Base-by-base conservation (phyloP, 2,797 vertebrate species). In the Apodemus agrarius region DNA sequence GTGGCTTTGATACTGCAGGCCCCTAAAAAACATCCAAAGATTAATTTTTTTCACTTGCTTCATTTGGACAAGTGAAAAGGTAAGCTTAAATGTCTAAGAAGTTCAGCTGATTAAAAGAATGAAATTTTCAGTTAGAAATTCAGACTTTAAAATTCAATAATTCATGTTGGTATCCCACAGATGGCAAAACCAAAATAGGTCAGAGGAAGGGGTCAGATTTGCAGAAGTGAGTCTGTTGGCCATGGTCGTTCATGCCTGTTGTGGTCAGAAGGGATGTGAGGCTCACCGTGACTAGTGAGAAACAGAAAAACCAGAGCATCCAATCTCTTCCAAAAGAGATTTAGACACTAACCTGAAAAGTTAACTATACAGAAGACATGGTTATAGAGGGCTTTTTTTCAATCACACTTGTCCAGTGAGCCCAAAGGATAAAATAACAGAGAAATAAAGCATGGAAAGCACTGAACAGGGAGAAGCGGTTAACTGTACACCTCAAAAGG, bases 31-130 rank as follows among this genome's bases (percentile, higher is more conserved):
- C 90, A 46, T 37, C 82, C 75, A 86, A 95, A 94, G 34, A 84
- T 90, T 92, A 92, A 65, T 34, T 52, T 13, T 57, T 22, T 49
- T 22, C 16, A 16, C 6, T 19, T 54, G 14, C 10, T 87, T 92
- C 31, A 92, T 90, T 91, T 75, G 26, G 31, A 87, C 54, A 69
- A 52, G 52, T 81, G 17, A 75, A 91, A 93, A 94, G 31, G 43
- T 89, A 85, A 89, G 40, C 90, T 89, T 89, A 93, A 95, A 85
- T 93, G 91, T 84, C 72, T 94, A 94, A 63, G 72, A 89, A 46
- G 57, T 81, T 63, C 81, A 29, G 61, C 74, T 95, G 14, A 91
- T 92, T 80, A 92, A 90, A 82, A 11, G 83, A 78, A 80, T 92
- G 59, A 89, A 75, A 91, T 93, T 93, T 95, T 76, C 54, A 75